Conservation (phyloP, 2,113 vertebrate genomes). For the Phyllostomus discolor region DNA sequence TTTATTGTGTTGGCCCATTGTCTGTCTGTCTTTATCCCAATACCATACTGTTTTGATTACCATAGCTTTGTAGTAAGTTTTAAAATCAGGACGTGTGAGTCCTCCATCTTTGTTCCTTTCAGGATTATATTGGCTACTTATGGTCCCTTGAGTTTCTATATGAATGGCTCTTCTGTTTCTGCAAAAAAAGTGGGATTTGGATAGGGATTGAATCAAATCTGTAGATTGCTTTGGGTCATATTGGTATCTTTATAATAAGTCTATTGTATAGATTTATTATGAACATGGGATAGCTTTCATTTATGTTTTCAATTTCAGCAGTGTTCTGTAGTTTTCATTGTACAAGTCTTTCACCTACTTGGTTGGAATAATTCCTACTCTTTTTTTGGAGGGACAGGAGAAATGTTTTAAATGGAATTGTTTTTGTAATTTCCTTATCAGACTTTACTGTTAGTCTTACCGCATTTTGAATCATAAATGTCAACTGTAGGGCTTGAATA, state of each 20-base stretch:
- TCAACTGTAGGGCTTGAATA: background rate
- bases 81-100: too few species aligned
- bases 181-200: too few species aligned
- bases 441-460: background rate
- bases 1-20: too few species aligned
- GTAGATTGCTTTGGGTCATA: too few species aligned
- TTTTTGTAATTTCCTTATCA: background rate
- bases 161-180: too few species aligned
- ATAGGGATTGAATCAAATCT: too few species aligned
- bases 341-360: background rate
- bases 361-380: background rate
- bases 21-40: too few species aligned
- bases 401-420: background rate
- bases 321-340: background rate
- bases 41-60: too few species aligned
- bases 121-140: too few species aligned
- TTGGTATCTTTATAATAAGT: background rate
- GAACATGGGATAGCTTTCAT: background rate
- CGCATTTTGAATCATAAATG: slow-evolving; percentile 5
- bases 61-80: too few species aligned
- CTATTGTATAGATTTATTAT: background rate
- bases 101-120: too few species aligned
- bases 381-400: background rate
- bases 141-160: too few species aligned
- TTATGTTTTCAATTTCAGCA: background rate